Percentiles rank a stretch among this genome's conserved stretches.
These are phyloP conservation scores for Anneissia japonica DNA, from an alignment of 35 echinoderm and acorn worm species.

Conservation along the genomic window DNA sequence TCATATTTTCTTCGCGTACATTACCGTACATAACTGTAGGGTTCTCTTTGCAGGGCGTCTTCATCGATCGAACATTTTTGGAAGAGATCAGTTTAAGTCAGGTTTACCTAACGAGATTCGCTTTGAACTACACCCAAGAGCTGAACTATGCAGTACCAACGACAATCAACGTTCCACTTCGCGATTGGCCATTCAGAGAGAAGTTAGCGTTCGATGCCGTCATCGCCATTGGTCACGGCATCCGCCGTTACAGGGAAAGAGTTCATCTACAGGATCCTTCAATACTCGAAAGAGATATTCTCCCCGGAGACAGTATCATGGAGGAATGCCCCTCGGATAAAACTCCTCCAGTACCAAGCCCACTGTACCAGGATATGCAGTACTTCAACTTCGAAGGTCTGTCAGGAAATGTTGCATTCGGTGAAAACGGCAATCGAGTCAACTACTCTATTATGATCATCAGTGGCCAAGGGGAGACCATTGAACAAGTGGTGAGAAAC, in stretches of 20 bases:
- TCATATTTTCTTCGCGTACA: too few species aligned
- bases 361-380: slow-evolving; percentile 28
- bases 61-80: slow-evolving; percentile 39
- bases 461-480: slow-evolving; percentile 74
- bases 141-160: slow-evolving; percentile 62
- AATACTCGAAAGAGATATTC: slow-evolving; percentile 20
- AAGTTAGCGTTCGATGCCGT: slow-evolving; percentile 75
- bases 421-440: slow-evolving; percentile 50
- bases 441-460: slow-evolving; percentile 85
- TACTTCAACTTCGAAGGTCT: slow-evolving; percentile 79
- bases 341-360: slow-evolving; percentile 22
- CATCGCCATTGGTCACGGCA: slow-evolving; percentile 75
- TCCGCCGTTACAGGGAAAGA: slow-evolving; percentile 60
- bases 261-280: not conserved
- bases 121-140: slow-evolving; percentile 86
- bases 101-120: slow-evolving; percentile 76
- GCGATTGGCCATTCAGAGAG: slow-evolving; percentile 64
- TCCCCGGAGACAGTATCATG: slow-evolving; percentile 84
- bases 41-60: not conserved
- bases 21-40: too few species aligned
- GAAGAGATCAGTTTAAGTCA: slow-evolving; percentile 62
- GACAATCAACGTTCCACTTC: slow-evolving; percentile 26
- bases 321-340: slow-evolving; percentile 59
- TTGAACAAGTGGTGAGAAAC: slow-evolving; percentile 73
- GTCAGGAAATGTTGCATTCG: slow-evolving; percentile 74